Base-by-base conservation (phyloP, 1,140 invertebrate species). In the Lanistes nyassanus region DNA sequence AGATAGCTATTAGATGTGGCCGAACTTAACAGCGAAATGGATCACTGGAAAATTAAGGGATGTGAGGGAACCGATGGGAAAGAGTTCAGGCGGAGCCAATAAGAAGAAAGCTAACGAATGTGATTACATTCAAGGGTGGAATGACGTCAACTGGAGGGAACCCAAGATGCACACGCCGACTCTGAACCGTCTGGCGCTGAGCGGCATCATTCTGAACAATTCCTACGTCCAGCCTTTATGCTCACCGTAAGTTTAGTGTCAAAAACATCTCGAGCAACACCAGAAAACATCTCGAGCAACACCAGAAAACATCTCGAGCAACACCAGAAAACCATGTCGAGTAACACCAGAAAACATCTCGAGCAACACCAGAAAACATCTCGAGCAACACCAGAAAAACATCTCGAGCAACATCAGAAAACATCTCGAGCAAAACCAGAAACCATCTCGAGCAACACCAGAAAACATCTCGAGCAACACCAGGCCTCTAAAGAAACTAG, bases 121-220 rank as follows among this genome's bases (percentile, higher is more conserved):
- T 60, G 58, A 3, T 60, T 47, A 6, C 42, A 1, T 34, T 42
- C 36, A 31, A 87, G 87, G 87, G 31, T 88, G 85, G 85, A 87
- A 88, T 74, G 87, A 88, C 67, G 84, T 88, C n/a, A 82, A 84
- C 19, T 88, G 83, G 76, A 78, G 86, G 58, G 87, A 86, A 65
- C 80, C 80, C 6, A 77, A 86, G 34, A 82, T 88, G 6, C 73
- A 75, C 9, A 87, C 85, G 11, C 87, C 87, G 31, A 88, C 85
- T 73, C 73, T 88, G 2, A 84, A 88, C 75, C 77, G 76, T 37
- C 36, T 87, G 65, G 87, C 86, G 0, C 58, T 56, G 5, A 60
- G 76, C 58, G 85, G 85, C 3, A 80, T 86, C 34, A 83, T 84
- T 23, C 68, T 86, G 6, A 84, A 86, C 73, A 80, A 78, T 0